phyloP scores from a whole-genome alignment of 2,797 vertebrate species.

The Pangasius larnaudii region DNA sequence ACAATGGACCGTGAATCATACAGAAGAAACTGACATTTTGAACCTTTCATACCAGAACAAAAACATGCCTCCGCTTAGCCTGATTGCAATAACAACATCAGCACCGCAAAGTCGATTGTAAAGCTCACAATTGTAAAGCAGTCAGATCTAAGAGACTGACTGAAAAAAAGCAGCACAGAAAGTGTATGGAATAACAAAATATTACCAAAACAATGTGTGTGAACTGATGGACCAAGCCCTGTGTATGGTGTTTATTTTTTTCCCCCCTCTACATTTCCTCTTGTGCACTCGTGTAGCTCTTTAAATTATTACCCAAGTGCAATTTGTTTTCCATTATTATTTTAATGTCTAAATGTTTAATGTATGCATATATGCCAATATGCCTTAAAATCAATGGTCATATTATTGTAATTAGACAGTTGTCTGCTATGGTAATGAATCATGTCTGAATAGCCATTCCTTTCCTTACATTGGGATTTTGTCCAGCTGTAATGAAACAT shows the following conservation, averaged over 20 bases:
- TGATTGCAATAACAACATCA: slow-evolving; percentile 35
- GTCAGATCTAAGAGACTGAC: not conserved
- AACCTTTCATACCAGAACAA: slow-evolving; percentile 29
- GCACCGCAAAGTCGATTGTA: slow-evolving; percentile 20
- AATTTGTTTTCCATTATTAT: slow-evolving; percentile 35
- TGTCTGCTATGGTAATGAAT: slow-evolving; percentile 26
- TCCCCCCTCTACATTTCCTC: slow-evolving; percentile 26
- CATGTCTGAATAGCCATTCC: slow-evolving; percentile 53
- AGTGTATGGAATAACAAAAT: slow-evolving; percentile 38
- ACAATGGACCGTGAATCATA: slow-evolving; percentile 14
- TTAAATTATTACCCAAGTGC: slow-evolving; percentile 60
- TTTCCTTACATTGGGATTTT: slow-evolving; percentile 39
- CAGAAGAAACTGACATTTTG: slow-evolving; percentile 23
- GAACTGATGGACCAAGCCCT: slow-evolving; percentile 48
- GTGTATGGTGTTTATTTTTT: not conserved
- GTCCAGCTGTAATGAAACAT: slow-evolving; percentile 40
- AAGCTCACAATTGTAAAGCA: slow-evolving; percentile 9
- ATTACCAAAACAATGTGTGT: slow-evolving; percentile 42
- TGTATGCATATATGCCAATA: slow-evolving; percentile 32
- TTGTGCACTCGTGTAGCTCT: slow-evolving; percentile 49
- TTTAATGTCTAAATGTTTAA: slow-evolving; percentile 25
- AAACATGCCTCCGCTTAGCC: not conserved
- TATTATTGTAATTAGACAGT: slow-evolving; percentile 40
- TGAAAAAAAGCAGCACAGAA: slow-evolving; percentile 37
- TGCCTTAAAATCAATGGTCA: slow-evolving; percentile 33